Base-by-base conservation (phyloP, 2,888 invertebrate genomes). In the Eilema sororculum region DNA sequence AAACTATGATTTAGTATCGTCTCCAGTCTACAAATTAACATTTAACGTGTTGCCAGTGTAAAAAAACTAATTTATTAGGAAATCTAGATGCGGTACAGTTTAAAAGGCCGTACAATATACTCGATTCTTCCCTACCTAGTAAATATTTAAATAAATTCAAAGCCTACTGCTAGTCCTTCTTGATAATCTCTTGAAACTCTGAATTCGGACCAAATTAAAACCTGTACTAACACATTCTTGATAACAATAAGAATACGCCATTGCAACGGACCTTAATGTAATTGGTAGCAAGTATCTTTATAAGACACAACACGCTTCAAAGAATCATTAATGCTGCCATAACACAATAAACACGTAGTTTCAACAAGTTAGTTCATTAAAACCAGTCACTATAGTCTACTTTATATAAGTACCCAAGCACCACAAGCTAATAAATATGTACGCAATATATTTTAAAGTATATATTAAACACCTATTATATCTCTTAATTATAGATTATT, bases 331-430 rank as follows among this genome's bases (percentile, higher is more conserved):
- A 69, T 30, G 46, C 63, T 61, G 65, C 65, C 65, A 33, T 56
- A 22, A 60, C 12, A 64, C 65, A 69, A 65, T 10, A 59, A n/a
- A 59, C 41, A 57, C 30, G 8, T 56, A 56, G 13, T 16, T 30
- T 3, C 6, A 63, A 71, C 68, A 65, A 65, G 8, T 57, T 67
- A 65, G 8, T 57, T 67, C 77, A 84, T 83, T 83, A 85, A 89
- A 89, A 86, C 88, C 87, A 88, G 87, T 83, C 84, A 75, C 80
- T 79, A 83, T 78, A 86, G 73, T 86, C 84, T 90, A 92, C 84
- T 87, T 59, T 83, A 88, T 84, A 87, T 86, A 91, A 89, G 86
- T 90, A 92, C 93, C 94, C 92, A 93, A 93, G 92, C 94, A 94
- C 94, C 95, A 86, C 84, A 92, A 92, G 90, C 92, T 81, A 88